Base-by-base conservation (phyloP, 64 coral and sea anemone species). In the Porites australiensis region DNA sequence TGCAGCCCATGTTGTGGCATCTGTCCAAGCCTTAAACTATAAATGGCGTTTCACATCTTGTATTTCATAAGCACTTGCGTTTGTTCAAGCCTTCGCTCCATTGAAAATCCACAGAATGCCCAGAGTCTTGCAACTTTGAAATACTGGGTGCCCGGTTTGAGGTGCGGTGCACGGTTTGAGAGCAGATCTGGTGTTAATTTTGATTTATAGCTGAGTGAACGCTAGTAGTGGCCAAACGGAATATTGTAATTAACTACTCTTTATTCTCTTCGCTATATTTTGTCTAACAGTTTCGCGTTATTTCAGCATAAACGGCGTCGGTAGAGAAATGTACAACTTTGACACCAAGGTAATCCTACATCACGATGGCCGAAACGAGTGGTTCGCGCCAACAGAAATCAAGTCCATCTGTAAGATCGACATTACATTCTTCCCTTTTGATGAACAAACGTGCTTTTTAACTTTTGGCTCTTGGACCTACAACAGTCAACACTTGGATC, bases 351-450 rank as follows among this genome's bases (percentile, higher is more conserved):
- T 89, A 13, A 89, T 88, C 47, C 43, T 94, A 22, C 86, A 81
- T 13, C 60, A 73, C 19, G 78, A 81, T 82, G 92, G 92, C 44
- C 43, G 21, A 15, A 94, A 79, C 10, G 86, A 94, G 57, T 94
- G 92, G 92, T 94, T 63, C 20, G 86, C 71, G 11, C 92, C 92
- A 14, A 80, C 87, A 18, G 75, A 87, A 74, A 89, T 94, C 77
- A 94, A 88, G 50, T 89, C 86, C 51, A 94, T 94, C 7, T 94
- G 92, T 19, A 88, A 94, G 58, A 89, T 94, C 52, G 92, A 94
- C 53, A 94, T 94, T 68, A 94, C 86, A 19, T 89, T 89, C 55
- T 94, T 94, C 13, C 92, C 92, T 37, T 94, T 94, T 75, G 92
- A 94, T 46, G 49, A 54, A 18, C 92, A 94, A 58, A 58, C 49